A percentile compares a stretch with the other conserved stretches of the same genome.
These are phyloP conservation scores for Drosophila meridiana DNA, from an alignment of 2,888 invertebrate genomes.

Conservation along the genomic window DNA sequence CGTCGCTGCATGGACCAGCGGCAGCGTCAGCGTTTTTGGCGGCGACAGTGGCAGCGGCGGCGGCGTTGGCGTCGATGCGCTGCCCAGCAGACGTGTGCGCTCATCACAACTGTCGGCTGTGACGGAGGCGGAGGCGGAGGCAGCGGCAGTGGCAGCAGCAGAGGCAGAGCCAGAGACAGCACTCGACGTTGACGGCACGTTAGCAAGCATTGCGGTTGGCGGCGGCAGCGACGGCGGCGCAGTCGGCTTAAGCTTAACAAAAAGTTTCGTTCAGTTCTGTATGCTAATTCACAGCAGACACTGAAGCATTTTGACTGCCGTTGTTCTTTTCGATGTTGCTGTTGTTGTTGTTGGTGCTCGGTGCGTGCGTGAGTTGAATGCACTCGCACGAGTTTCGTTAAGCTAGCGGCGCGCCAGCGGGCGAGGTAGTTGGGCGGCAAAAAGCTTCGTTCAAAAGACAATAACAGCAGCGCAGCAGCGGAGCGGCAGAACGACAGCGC, in stretches of 20 bases:
- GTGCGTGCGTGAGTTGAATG: conserved; percentile 55
- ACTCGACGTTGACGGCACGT: conserved; percentile 55
- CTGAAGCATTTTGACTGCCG: conserved; percentile 33
- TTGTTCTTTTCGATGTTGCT: not conserved
- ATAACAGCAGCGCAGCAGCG: conserved; percentile 5
- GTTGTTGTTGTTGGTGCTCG: conserved; percentile 10
- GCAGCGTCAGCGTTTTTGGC: conserved; percentile 61
- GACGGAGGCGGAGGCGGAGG: not conserved
- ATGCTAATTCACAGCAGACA: conserved; percentile 38
- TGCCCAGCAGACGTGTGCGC: conserved; percentile 78
- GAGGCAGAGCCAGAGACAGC: conserved; percentile 27
- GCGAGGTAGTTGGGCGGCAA: conserved; percentile 21
- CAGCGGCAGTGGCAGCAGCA: conserved; percentile 26
- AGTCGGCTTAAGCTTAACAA: conserved; percentile 33
- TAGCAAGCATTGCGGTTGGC: conserved; percentile 65
- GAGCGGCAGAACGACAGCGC: conserved; percentile 14
- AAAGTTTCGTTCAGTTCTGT: conserved; percentile 45
- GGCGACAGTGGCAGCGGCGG: conserved; percentile 40
- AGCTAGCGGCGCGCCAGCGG: conserved; percentile 33
- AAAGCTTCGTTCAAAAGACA: conserved; percentile 20
- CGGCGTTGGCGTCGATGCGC: conserved; percentile 37
- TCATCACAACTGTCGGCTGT: conserved; percentile 71
- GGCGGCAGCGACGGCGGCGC: conserved; percentile 14
- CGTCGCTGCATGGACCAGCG: conserved; percentile 62
- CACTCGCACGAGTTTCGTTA: conserved; percentile 42